phyloP scores from a whole-genome alignment of 2,888 invertebrate genomes.

The Sphaerophoria taeniata region DNA sequence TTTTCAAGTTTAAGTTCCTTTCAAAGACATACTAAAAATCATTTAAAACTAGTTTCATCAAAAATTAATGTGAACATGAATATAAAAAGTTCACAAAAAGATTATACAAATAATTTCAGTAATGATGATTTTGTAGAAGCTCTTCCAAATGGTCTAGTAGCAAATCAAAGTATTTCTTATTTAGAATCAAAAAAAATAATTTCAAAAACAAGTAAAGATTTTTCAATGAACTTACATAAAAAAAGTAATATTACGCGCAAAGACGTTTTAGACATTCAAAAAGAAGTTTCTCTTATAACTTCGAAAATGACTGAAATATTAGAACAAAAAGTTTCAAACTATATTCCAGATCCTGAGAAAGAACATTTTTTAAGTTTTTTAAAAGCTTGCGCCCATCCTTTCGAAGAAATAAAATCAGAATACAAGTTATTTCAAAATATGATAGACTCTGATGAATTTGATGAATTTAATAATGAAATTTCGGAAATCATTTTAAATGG shows the following conservation, averaged over 20 bases:
- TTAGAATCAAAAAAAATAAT: constrained; percentile 1
- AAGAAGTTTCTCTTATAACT: constrained; percentile 18
- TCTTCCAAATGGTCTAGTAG: not conserved
- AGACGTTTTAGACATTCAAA: constrained; percentile 19
- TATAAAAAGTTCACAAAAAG: not conserved
- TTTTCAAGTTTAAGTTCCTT: constrained; percentile 32
- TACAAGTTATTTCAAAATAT: constrained; percentile 28
- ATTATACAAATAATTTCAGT: not conserved
- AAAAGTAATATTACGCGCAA: constrained; percentile 18
- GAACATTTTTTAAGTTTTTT: constrained; percentile 19
- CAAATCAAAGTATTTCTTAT: not conserved
- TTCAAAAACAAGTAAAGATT: constrained; percentile 1
- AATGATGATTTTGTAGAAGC: not conserved
- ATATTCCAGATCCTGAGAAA: constrained; percentile 25
- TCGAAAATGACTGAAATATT: constrained; percentile 13
- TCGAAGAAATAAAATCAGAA: constrained; percentile 27
- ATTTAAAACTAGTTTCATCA: not conserved
- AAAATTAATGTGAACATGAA: not conserved
- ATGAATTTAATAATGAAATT: constrained; percentile 59
- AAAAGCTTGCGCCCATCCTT: constrained; percentile 21
- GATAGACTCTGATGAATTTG: constrained; percentile 28
- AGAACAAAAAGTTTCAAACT: constrained; percentile 6
- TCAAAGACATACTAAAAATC: constrained; percentile 31
- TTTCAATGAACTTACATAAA: constrained; percentile 24
- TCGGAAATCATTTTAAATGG: constrained; percentile 52